Evolutionary conservation across 2,113 vertebrate species (phyloP).

Genomic region (Esox niger): DNA sequence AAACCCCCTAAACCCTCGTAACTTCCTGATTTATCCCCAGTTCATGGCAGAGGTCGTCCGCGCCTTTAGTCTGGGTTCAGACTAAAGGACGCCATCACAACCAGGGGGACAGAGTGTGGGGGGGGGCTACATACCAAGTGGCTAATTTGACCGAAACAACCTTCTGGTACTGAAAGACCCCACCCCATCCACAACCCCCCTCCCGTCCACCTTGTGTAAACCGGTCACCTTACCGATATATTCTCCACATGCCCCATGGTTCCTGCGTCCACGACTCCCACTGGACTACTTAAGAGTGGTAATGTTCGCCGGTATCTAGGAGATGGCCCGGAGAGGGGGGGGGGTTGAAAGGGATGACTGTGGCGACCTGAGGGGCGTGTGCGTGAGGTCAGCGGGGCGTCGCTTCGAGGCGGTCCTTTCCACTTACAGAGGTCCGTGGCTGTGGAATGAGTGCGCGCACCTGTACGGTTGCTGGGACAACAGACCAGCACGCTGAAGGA

Average conservation of each 20-base stretch:
- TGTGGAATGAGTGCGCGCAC: background rate
- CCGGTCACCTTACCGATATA: constrained; percentile 48
- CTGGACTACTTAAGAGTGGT: constrained; percentile 22
- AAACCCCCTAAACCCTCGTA: too few species aligned
- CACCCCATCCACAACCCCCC: too few species aligned
- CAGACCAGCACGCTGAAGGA: too few species aligned
- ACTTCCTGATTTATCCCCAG: constrained; percentile 32
- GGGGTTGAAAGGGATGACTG: background rate
- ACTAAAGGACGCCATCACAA: constrained; percentile 43
- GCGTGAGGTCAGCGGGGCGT: background rate
- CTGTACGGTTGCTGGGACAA: background rate
- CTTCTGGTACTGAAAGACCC: constrained; percentile 40
- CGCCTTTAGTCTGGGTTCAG: constrained; percentile 42
- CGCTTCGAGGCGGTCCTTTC: background rate
- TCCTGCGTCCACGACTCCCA: constrained; percentile 32
- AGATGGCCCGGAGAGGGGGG: background rate
- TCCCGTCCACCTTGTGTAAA: constrained; percentile 29
- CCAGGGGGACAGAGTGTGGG: constrained; percentile 43
- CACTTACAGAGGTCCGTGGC: background rate
- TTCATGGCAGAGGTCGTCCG: constrained; percentile 18
- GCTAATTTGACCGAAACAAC: constrained; percentile 50
- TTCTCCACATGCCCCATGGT: constrained; percentile 18
- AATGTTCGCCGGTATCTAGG: constrained; percentile 15
- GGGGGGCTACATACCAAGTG: constrained; percentile 9
- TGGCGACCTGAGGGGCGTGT: background rate